These are phyloP conservation scores for Oreochromis aureus DNA, from an alignment of 2,113 vertebrate genomes.

Conservation along the genomic window DNA sequence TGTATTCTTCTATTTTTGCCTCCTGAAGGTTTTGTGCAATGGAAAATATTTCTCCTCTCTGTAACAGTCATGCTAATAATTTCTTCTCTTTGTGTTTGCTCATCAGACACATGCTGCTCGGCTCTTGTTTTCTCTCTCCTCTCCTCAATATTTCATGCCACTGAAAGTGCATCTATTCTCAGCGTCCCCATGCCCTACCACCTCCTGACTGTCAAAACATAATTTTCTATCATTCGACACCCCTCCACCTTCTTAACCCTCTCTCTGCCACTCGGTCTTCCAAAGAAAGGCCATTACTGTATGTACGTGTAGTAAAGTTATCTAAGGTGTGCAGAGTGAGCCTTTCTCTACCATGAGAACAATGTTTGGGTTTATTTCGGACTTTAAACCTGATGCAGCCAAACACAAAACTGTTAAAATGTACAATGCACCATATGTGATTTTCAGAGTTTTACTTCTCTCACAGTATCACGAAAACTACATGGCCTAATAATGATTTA, in stretches of 20 bases:
- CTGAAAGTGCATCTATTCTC: slow-evolving; percentile 63
- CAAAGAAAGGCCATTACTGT: neutral
- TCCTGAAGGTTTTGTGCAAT: neutral
- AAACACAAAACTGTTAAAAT: neutral
- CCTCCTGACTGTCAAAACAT: slow-evolving; percentile 61
- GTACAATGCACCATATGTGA: neutral
- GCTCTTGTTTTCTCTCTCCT: slow-evolving; percentile 47
- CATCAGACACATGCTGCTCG: slow-evolving; percentile 55
- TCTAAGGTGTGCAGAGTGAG: neutral
- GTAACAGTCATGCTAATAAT: slow-evolving; percentile 36
- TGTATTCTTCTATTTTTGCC: neutral
- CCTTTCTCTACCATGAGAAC: neutral
- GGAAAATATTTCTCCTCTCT: slow-evolving; percentile 1
- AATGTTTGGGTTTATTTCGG: neutral
- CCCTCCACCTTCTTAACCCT: slow-evolving; percentile 20
- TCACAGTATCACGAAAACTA: neutral
- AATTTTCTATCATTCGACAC: slow-evolving; percentile 49
- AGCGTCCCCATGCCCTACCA: slow-evolving; percentile 30
- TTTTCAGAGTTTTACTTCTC: neutral
- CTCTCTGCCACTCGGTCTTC: neutral
- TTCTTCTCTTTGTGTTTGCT: slow-evolving; percentile 46
- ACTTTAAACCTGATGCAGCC: neutral
- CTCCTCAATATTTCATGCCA: slow-evolving; percentile 68
- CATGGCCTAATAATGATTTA: neutral
- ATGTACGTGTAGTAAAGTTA: neutral